Evolutionary conservation across 2,797 vertebrate species (phyloP), one percentile per base, ranked within the genome.

Genomic region (Chlorospingus semifuscus): DNA sequence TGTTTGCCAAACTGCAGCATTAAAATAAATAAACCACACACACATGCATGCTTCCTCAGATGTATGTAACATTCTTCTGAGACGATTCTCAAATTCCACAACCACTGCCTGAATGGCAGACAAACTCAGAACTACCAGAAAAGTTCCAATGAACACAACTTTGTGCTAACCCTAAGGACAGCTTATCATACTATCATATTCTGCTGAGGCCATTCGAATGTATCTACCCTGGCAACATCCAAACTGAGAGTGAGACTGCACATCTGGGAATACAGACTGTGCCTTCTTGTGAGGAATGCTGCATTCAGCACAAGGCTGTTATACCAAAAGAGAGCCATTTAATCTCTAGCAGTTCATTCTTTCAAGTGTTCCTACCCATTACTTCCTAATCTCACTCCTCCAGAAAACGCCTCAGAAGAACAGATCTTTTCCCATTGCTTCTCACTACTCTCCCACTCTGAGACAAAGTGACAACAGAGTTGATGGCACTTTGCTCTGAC

Each of bases 391-490:
- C 37, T 86, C 59, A 68, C 69, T 78, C 61, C 52, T 77, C 52
- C 50, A 72, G 66, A 91, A 94, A 68, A 91, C 0, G 4, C 39
- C 50, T 81, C 55, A 77, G 39, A 91, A 94, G 77, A 87, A 66
- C 64, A 80, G 5, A 32, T 86, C 64, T 70, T 69, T 39, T 82
- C 47, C 53, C 61, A 15, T 21, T 21, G 29, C 55, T 69, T 75
- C 76, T 81, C 69, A 52, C 47, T 41, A 4, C 30, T 83, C 55
- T 90, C 85, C 60, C 66, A 65, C 85, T 91, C 83, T 60, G 77
- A 93, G 59, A 90, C 27, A n/a, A 95, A 57, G 56, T 63, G 84
- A 90, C 90, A 93, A 83, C 13, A 27, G 61, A 52, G 56, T 76
- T 79, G 53, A 47, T 2, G 26, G 61, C 0, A 0, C 85, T 76